A percentile compares a stretch with the other conserved stretches of the same genome.
Evolutionary conservation across 2,113 vertebrate species (phyloP).

Genomic region (human): DNA sequence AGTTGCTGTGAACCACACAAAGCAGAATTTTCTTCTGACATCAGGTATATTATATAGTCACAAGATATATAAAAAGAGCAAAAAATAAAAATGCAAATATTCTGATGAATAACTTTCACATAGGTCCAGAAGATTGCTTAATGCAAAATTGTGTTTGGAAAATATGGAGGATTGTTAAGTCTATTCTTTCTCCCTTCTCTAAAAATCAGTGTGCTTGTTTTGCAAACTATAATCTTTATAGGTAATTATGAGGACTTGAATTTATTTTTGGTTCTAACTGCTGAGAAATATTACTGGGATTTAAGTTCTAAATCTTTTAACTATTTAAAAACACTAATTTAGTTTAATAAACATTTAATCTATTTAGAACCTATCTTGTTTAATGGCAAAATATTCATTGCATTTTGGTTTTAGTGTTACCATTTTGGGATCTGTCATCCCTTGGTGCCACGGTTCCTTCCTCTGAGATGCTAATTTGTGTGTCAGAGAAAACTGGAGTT

Average conservation of each 20-base stretch:
- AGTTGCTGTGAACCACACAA: neutral
- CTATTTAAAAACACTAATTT: neutral
- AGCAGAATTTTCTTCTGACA: neutral
- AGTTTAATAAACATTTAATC: neutral
- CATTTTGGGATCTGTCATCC: neutral
- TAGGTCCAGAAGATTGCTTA: neutral
- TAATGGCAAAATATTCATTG: neutral
- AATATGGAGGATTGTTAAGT: neutral
- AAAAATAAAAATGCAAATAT: conserved; percentile 22
- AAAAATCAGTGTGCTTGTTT: neutral
- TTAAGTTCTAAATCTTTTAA: neutral
- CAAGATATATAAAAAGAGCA: neutral
- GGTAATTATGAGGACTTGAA: neutral
- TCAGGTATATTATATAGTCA: neutral
- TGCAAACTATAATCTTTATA: neutral
- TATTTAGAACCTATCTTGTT: neutral
- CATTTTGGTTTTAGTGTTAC: neutral
- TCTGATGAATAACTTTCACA: neutral
- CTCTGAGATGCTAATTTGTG: neutral
- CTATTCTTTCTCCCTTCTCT: neutral
- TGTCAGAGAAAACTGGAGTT: neutral
- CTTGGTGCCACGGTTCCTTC: neutral
- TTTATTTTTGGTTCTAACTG: neutral
- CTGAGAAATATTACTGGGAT: neutral
- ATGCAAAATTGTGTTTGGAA: neutral